Evolutionary conservation across 2,888 invertebrate genomes (phyloP).

Genomic region (Drosophila cyrtoloma): DNA sequence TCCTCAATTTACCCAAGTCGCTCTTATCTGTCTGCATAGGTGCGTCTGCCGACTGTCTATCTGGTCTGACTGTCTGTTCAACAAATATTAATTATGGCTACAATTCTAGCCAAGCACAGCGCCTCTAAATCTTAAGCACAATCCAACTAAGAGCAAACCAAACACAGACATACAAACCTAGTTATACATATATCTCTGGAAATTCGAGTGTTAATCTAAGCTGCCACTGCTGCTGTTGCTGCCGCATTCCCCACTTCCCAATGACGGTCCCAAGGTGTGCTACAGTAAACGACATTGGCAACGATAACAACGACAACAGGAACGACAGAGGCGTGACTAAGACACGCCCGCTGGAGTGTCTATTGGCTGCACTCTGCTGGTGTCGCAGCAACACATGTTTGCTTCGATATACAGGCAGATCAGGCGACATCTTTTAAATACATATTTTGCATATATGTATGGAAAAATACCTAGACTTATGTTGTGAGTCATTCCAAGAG

Average conservation of each 20-base stretch:
- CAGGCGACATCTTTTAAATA: background rate
- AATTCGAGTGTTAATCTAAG: background rate
- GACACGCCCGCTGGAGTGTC: slow-evolving; percentile 21
- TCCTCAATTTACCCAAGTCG: background rate
- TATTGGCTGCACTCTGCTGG: background rate
- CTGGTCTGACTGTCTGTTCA: slow-evolving; percentile 7
- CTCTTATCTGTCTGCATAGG: slow-evolving; percentile 1
- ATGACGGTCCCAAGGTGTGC: background rate
- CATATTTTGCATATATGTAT: background rate
- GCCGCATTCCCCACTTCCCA: background rate
- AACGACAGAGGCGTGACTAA: slow-evolving; percentile 22
- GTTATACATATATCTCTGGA: background rate
- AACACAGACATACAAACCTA: background rate
- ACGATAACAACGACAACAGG: slow-evolving; percentile 9
- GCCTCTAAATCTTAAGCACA: slow-evolving; percentile 18
- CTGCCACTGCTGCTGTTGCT: background rate
- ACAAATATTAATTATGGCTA: slow-evolving; percentile 60
- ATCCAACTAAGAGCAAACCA: background rate
- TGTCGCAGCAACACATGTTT: slow-evolving; percentile 39
- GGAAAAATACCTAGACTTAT: background rate
- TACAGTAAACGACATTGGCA: slow-evolving; percentile 11
- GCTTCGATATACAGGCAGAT: background rate
- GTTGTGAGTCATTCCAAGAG: background rate
- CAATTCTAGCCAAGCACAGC: background rate
- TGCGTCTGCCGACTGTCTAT: slow-evolving; percentile 41